A percentile compares a stretch with the other conserved stretches of the same genome.
Evolutionary conservation across 2,797 vertebrate genomes (phyloP).

Genomic region (Xiphophorus birchmanni): DNA sequence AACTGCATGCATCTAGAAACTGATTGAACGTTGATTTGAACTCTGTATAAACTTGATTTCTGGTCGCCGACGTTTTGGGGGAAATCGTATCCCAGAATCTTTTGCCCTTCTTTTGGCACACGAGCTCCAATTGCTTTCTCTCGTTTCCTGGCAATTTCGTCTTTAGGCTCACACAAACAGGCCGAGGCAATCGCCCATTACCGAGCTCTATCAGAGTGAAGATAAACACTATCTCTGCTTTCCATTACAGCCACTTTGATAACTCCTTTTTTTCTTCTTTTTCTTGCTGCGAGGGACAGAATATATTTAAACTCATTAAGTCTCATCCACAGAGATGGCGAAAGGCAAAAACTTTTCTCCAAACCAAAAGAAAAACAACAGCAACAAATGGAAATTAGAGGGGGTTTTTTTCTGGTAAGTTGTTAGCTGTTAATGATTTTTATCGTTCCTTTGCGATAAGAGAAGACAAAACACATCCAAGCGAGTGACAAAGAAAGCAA

Average conservation of each 20-base stretch:
- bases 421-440: constrained; percentile 47
- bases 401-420: neutral
- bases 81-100: constrained; percentile 1
- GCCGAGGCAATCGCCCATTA: constrained; percentile 27
- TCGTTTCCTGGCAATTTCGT: constrained; percentile 25
- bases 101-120: neutral
- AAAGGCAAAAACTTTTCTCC: neutral
- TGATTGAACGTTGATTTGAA: neutral
- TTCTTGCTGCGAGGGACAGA: constrained; percentile 4
- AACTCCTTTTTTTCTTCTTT: neutral
- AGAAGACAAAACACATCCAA: constrained; percentile 5
- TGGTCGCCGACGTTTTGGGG: neutral
- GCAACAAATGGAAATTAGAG: neutral
- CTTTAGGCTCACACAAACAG: constrained; percentile 28
- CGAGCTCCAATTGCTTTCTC: neutral
- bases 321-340: neutral
- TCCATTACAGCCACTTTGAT: constrained; percentile 26
- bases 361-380: neutral
- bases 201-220: constrained; percentile 16
- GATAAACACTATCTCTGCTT: constrained; percentile 31
- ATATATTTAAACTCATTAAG: neutral
- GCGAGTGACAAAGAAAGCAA: constrained; percentile 42
- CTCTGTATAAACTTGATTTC: neutral
- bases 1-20: neutral
- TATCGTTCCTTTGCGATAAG: neutral